These are phyloP conservation scores for Gorsachius magnificus DNA, from an alignment of 2,797 vertebrate species.

Conservation along the genomic window DNA sequence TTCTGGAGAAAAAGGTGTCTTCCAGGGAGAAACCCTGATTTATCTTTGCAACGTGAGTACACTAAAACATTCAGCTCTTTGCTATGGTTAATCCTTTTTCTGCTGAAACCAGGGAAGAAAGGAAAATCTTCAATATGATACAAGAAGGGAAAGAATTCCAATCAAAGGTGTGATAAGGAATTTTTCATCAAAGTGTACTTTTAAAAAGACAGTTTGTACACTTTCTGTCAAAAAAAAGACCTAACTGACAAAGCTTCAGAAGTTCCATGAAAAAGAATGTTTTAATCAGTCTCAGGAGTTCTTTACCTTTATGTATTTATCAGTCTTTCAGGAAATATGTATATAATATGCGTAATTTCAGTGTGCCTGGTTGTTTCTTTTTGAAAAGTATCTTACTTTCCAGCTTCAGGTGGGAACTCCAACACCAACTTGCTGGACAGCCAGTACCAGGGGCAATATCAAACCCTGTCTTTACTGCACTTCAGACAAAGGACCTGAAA, in stretches of 20 bases:
- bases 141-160: not conserved
- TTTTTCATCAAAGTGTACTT: not conserved
- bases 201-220: not conserved
- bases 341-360: not conserved
- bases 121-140: not conserved
- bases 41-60: rapidly evolving
- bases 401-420: not conserved
- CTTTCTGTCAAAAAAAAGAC: not conserved
- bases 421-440: not conserved
- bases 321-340: not conserved
- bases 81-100: not conserved
- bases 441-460: not conserved
- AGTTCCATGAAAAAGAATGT: not conserved
- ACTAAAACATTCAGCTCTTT: not conserved
- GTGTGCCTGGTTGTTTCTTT: not conserved
- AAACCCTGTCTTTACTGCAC: not conserved
- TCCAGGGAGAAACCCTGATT: not conserved
- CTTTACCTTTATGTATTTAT: not conserved
- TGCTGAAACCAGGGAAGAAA: not conserved
- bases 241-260: not conserved
- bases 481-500: not conserved
- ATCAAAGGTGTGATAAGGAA: not conserved
- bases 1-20: not conserved
- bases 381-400: not conserved
- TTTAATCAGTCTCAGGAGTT: not conserved